phyloP scores from a whole-genome alignment of 2,888 invertebrate genomes.

The Apotomis turbidana region DNA sequence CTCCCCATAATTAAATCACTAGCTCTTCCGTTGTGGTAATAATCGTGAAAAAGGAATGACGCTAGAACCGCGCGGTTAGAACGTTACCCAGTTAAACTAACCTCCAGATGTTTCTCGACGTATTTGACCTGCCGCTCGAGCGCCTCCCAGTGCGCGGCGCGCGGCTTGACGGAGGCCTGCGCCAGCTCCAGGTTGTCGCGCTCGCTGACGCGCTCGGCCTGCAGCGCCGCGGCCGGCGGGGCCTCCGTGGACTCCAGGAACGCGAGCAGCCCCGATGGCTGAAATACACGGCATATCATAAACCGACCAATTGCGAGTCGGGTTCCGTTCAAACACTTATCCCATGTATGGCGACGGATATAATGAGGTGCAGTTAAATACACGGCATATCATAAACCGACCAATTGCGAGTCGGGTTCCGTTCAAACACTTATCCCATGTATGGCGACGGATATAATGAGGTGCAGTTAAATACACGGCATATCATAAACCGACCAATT shows the following conservation, averaged over 20 bases:
- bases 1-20: no score
- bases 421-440: no score
- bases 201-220: conserved; percentile 88
- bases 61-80: no score
- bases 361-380: no score
- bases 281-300: conserved; percentile 48
- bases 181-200: conserved; percentile 98
- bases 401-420: no score
- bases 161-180: conserved; percentile 89
- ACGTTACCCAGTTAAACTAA: conserved; percentile 50
- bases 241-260: conserved; percentile 94
- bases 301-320: no score
- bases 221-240: conserved; percentile 89
- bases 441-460: no score
- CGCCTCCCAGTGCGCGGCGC: conserved; percentile 88
- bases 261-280: conserved; percentile 96
- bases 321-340: no score
- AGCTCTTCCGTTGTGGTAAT: no score
- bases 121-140: conserved; percentile 89
- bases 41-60: no score
- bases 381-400: neutral
- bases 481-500: neutral
- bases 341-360: no score
- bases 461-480: no score
- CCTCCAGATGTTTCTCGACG: conserved; percentile 93